These are phyloP conservation scores for Cryptoprocta ferox DNA, from an alignment of 2,797 vertebrate species.

Conservation along the genomic window DNA sequence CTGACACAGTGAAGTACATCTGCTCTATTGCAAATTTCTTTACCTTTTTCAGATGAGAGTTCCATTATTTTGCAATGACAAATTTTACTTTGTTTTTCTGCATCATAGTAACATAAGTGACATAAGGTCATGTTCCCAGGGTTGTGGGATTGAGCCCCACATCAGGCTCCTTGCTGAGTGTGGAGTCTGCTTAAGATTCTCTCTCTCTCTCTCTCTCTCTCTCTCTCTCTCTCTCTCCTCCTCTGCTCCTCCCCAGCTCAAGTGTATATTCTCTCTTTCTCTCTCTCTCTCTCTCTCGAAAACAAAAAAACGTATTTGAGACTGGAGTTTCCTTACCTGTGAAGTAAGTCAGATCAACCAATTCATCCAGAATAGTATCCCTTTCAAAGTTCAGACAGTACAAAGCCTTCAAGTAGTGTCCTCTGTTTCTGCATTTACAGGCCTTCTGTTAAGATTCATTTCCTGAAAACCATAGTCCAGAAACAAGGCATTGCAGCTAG, in stretches of 20 bases:
- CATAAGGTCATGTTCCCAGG: too few species aligned
- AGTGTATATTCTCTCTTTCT: too few species aligned
- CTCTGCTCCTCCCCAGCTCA: too few species aligned
- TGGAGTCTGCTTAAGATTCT: too few species aligned
- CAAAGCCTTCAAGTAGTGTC: neutral
- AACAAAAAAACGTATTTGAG: neutral
- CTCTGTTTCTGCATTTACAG: neutral
- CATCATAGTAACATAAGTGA: neutral
- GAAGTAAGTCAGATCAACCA: neutral
- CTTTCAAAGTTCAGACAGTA: neutral
- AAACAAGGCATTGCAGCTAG: neutral
- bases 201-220: too few species aligned
- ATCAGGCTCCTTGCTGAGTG: too few species aligned
- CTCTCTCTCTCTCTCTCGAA: too few species aligned
- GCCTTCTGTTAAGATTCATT: neutral
- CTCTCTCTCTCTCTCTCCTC: too few species aligned
- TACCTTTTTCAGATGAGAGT: neutral
- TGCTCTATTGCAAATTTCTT: neutral
- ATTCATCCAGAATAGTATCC: neutral
- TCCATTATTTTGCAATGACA: neutral
- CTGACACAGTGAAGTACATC: neutral
- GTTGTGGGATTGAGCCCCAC: too few species aligned
- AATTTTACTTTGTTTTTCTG: slow-evolving; percentile 32
- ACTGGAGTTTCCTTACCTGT: neutral
- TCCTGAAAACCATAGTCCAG: neutral